Conservation (phyloP, 1,140 invertebrate species). For the Cecropterus lyciades region DNA sequence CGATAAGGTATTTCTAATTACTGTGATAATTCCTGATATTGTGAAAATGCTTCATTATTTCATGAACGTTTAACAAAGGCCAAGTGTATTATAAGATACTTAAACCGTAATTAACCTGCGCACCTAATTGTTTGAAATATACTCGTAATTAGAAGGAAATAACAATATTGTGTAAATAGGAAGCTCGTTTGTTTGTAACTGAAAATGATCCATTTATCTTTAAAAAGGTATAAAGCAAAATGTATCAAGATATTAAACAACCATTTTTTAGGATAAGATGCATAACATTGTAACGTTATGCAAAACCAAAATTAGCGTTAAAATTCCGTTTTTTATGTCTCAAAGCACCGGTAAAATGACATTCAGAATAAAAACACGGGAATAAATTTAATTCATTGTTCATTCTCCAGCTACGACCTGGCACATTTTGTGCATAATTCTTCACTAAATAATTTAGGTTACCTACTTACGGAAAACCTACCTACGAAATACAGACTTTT, state of each 20-base stretch:
- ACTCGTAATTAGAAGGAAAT: background rate
- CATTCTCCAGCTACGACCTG: conserved; percentile 8
- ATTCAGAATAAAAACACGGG: conserved; percentile 16
- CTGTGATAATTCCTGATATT: too few relatives aligned
- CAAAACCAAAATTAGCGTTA: conserved; percentile 1
- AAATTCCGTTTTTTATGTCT: conserved; percentile 20
- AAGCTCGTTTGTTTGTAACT: background rate
- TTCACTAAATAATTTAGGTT: conserved; percentile 18
- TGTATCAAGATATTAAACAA: background rate
- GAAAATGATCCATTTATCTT: background rate
- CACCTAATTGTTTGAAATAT: background rate
- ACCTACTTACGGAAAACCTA: conserved; percentile 5
- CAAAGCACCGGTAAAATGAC: conserved; percentile 18
- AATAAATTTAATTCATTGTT: conserved; percentile 16
- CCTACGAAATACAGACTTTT: too few relatives aligned
- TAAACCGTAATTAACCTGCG: background rate
- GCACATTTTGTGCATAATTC: conserved; percentile 21
- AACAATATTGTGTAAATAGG: background rate
- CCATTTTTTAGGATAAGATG: conserved; percentile 9
- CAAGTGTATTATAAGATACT: background rate
- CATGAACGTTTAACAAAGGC: background rate
- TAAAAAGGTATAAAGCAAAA: background rate
- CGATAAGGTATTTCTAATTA: too few relatives aligned
- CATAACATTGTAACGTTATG: conserved; percentile 10
- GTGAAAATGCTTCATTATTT: too few relatives aligned